Conservation (phyloP, 1,140 invertebrate species). For the Drosophila dunni region DNA sequence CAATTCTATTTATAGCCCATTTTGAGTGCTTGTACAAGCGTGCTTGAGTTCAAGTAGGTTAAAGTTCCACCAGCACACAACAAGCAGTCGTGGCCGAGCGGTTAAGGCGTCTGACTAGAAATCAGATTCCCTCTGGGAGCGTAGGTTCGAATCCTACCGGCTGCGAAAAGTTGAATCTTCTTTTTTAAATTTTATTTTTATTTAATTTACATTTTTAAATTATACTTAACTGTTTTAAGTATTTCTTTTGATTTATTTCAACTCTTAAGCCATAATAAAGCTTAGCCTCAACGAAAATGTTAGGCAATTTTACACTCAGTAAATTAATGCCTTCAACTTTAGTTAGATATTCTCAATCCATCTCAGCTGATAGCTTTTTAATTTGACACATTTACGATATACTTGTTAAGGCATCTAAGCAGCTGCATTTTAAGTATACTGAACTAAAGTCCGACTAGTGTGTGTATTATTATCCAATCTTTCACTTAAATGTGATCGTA, state of each 20-base stretch:
- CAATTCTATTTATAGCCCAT: neutral
- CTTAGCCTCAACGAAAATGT: too few species aligned
- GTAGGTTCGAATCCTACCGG: constrained; percentile 94
- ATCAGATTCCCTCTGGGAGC: constrained; percentile 93
- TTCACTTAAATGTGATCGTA: constrained; percentile 2
- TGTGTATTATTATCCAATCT: constrained; percentile 3
- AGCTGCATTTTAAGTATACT: neutral
- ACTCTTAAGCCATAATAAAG: too few species aligned
- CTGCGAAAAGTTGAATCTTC: constrained; percentile 85
- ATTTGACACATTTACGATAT: too few species aligned
- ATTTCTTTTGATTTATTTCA: neutral
- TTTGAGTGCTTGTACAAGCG: neutral
- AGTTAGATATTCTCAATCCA: neutral
- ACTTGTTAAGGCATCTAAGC: too few species aligned
- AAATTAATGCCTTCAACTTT: neutral
- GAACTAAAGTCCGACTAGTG: neutral
- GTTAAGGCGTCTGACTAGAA: constrained; percentile 94
- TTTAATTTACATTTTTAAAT: neutral
- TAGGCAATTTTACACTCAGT: too few species aligned
- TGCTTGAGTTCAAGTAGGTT: constrained; percentile 1
- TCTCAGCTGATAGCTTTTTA: too few species aligned
- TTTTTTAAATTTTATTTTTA: constrained; percentile 5
- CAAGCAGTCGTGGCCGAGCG: constrained; percentile 87
- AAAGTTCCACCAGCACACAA: neutral
- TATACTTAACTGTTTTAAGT: neutral